Evolutionary conservation across 2,797 vertebrate genomes (phyloP).

Genomic region (Aplochiton taeniatus): DNA sequence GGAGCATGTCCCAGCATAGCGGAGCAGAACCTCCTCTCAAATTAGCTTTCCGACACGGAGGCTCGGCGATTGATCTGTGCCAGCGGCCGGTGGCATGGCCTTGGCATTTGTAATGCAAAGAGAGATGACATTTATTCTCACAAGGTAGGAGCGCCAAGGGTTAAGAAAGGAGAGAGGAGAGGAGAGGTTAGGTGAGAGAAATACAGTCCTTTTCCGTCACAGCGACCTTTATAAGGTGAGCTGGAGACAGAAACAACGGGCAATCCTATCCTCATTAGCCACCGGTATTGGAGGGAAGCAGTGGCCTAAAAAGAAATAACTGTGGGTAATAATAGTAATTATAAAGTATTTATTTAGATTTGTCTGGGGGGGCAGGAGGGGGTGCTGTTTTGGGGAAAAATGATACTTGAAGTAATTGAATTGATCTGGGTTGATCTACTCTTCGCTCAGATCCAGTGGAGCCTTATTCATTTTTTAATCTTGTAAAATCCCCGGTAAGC

Average conservation of each 20-base stretch:
- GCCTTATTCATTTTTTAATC: no score
- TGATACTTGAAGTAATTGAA: no score
- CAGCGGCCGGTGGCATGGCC: constrained; percentile 35
- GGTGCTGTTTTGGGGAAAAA: no score
- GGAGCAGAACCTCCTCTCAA: constrained; percentile 37
- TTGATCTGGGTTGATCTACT: no score
- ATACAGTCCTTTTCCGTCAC: neutral
- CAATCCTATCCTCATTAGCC: no score
- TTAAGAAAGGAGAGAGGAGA: constrained; percentile 14
- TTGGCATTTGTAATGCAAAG: constrained; percentile 41
- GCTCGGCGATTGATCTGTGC: constrained; percentile 49
- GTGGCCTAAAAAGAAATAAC: no score
- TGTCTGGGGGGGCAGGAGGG: no score
- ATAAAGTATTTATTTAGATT: no score
- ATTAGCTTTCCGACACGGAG: constrained; percentile 54
- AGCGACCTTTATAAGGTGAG: neutral
- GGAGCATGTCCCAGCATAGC: constrained; percentile 37
- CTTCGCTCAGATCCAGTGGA: no score
- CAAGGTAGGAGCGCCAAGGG: constrained; percentile 37
- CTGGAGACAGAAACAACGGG: neutral
- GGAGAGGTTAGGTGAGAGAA: constrained; percentile 17
- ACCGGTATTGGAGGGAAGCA: no score
- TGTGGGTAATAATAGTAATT: no score
- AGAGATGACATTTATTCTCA: constrained; percentile 54
- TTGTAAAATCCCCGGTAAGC: no score